Conservation (phyloP, 2,888 invertebrate species). For the Stegophylla sp. region DNA sequence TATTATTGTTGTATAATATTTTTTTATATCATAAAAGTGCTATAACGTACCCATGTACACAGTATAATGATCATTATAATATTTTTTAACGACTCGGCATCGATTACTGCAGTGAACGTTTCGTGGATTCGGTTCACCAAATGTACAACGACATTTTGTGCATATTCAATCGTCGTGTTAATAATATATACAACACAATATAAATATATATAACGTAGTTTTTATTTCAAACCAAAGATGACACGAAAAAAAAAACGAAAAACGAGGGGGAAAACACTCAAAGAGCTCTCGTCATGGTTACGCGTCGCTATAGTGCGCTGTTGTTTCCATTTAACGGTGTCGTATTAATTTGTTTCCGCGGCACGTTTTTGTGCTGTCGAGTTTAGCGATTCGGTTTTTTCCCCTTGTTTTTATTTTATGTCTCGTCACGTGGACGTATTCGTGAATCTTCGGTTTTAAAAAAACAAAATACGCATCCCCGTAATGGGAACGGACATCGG, state of each 20-base stretch:
- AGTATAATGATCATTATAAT: too few relatives aligned
- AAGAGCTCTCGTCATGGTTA: slow-evolving; percentile 8
- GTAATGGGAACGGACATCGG: neutral
- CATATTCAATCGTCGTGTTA: too few relatives aligned
- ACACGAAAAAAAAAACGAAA: neutral
- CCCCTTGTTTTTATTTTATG: slow-evolving; percentile 23
- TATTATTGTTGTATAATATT: too few relatives aligned
- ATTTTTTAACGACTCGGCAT: too few relatives aligned
- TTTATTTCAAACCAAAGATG: neutral
- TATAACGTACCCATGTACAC: too few relatives aligned
- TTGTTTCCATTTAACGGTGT: neutral
- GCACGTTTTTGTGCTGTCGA: neutral
- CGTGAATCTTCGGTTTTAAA: slow-evolving; percentile 4
- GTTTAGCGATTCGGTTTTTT: neutral
- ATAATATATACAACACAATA: too few relatives aligned
- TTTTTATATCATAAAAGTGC: too few relatives aligned
- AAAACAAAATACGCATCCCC: neutral
- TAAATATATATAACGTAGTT: too few relatives aligned
- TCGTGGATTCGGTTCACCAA: too few relatives aligned
- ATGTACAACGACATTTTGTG: too few relatives aligned
- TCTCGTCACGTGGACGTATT: slow-evolving; percentile 1
- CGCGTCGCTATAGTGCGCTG: neutral
- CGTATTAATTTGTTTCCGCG: slow-evolving; percentile 8
- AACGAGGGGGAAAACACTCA: too few relatives aligned
- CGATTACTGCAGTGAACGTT: too few relatives aligned